phyloP scores from a whole-genome alignment of 2,113 vertebrate genomes.

The Pangasianodon hypophthalmus region DNA sequence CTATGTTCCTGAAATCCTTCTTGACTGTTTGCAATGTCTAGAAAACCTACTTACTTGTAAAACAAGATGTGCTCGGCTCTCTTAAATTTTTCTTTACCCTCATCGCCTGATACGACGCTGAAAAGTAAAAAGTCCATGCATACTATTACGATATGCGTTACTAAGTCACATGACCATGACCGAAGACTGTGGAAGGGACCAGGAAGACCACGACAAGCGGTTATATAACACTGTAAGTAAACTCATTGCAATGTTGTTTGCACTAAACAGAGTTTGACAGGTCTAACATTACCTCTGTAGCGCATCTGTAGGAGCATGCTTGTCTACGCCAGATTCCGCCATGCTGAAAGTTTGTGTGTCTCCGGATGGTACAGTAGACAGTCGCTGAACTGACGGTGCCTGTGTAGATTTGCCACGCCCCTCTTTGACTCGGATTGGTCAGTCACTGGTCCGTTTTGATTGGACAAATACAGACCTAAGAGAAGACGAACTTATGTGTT shows the following conservation, averaged over 20 bases:
- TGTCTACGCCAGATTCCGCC: not conserved
- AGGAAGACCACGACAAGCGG: not conserved
- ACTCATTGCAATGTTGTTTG: not conserved
- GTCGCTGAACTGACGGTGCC: no score
- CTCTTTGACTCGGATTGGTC: not conserved
- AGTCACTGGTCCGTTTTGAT: not conserved
- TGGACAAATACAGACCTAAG: not conserved
- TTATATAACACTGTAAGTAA: not conserved
- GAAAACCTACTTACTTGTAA: constrained; percentile 71
- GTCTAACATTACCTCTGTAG: constrained; percentile 4
- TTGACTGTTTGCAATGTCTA: not conserved
- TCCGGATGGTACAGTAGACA: not conserved
- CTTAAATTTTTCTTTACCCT: constrained; percentile 65
- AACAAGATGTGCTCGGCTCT: constrained; percentile 69
- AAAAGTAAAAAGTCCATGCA: constrained; percentile 27
- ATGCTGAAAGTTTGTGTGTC: not conserved
- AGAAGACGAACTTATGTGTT: not conserved
- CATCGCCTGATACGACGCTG: constrained; percentile 59
- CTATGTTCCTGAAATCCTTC: not conserved
- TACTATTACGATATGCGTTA: not conserved
- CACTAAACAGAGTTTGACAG: not conserved
- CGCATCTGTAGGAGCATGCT: not conserved
- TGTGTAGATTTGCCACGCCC: not conserved
- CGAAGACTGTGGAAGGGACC: not conserved
- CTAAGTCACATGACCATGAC: not conserved